phyloP scores from a whole-genome alignment of 2,113 vertebrate genomes.

The Oenanthe melanoleuca region DNA sequence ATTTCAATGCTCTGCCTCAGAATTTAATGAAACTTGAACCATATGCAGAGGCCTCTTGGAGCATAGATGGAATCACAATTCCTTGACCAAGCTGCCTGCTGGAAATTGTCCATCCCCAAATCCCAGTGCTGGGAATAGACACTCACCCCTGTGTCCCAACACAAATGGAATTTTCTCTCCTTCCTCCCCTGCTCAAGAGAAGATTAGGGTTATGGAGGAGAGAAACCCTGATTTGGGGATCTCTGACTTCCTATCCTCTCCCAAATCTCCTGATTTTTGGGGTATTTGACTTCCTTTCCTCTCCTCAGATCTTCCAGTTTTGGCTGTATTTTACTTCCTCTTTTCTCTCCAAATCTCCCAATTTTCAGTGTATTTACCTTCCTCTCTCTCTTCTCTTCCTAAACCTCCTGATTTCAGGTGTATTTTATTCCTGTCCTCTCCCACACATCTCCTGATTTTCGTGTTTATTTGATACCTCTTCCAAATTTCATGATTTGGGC shows the following conservation, averaged over 20 bases:
- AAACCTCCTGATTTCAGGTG: not conserved
- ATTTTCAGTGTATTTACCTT: not conserved
- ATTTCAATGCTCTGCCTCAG: not conserved
- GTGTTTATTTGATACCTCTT: not conserved
- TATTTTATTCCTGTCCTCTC: not conserved
- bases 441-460: not conserved
- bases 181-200: not conserved
- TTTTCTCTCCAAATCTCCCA: not conserved
- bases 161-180: not conserved
- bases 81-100: not conserved
- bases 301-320: not conserved
- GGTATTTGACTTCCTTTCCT: not conserved
- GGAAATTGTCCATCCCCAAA: not conserved
- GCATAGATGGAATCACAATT: not conserved
- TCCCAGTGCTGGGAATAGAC: not conserved
- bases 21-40: not conserved
- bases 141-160: not conserved
- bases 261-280: not conserved
- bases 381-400: not conserved
- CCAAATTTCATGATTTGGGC: not conserved
- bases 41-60: not conserved
- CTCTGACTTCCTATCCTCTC: not conserved
- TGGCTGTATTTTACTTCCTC: not conserved
- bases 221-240: not conserved
- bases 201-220: fast-evolving